These are phyloP conservation scores for Zaprionus taronus DNA, from an alignment of 1,140 invertebrate species.

Conservation along the genomic window DNA sequence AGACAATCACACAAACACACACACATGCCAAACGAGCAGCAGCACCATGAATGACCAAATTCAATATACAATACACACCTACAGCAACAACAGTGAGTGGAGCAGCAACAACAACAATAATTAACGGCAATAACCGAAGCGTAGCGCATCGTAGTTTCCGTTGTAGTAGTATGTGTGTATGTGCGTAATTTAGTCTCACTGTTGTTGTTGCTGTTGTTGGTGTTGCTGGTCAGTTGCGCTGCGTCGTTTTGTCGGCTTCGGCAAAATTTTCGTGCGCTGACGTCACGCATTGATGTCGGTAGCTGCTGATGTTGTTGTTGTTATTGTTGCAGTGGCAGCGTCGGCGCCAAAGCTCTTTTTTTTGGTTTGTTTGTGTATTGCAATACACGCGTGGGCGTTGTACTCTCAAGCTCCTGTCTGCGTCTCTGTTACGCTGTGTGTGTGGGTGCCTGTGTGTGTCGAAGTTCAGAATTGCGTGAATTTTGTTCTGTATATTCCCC, in stretches of 20 bases:
- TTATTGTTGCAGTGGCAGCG: constrained; percentile 7
- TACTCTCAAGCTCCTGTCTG: constrained; percentile 40
- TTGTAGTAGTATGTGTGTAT: constrained; percentile 49
- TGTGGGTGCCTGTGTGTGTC: constrained; percentile 25
- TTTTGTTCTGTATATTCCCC: constrained; percentile 37
- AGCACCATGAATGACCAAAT: constrained; percentile 74
- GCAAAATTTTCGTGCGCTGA: constrained; percentile 64
- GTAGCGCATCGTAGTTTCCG: constrained; percentile 77
- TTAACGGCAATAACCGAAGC: constrained; percentile 81
- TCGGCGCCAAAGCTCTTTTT: constrained; percentile 59
- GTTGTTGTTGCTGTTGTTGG: constrained; percentile 23
- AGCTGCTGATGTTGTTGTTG: constrained; percentile 13
- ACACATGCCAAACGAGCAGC: constrained; percentile 45
- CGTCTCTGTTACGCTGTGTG: constrained; percentile 25
- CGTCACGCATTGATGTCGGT: constrained; percentile 58
- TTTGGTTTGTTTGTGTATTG: constrained; percentile 61
- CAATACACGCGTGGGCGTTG: constrained; percentile 68
- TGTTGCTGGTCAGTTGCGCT: constrained; percentile 54
- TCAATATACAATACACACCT: constrained; percentile 46
- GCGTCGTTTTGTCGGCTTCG: constrained; percentile 58
- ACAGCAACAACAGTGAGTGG: constrained; percentile 30
- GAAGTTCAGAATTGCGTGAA: constrained; percentile 66
- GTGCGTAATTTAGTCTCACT: constrained; percentile 33
- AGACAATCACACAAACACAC: not conserved
- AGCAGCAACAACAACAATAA: constrained; percentile 53